phyloP scores from a whole-genome alignment of 2,888 invertebrate species.

The Mimumesa dahlbomi region DNA sequence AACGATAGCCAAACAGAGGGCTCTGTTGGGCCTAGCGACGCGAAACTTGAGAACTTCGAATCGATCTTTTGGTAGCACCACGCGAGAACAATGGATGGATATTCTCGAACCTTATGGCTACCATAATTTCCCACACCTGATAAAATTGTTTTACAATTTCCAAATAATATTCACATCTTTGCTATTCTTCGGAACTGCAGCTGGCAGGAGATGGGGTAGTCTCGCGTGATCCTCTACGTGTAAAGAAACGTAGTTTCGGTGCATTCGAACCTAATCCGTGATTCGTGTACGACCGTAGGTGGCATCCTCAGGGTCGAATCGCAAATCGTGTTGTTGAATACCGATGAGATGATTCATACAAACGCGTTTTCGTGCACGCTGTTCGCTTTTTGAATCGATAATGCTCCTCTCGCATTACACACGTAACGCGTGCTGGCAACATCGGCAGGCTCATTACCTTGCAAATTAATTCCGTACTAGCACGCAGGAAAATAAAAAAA shows the following conservation, averaged over 20 bases:
- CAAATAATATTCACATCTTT: too few species aligned
- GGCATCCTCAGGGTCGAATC: constrained; percentile 45
- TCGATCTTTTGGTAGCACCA: too few species aligned
- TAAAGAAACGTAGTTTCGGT: constrained; percentile 9
- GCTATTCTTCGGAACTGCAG: too few species aligned
- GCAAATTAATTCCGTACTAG: constrained; percentile 55
- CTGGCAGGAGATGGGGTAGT: too few species aligned
- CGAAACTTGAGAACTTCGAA: too few species aligned
- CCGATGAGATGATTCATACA: constrained; percentile 52
- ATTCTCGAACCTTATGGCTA: too few species aligned
- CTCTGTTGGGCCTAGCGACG: too few species aligned
- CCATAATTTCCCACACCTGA: too few species aligned
- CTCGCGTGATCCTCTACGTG: too few species aligned
- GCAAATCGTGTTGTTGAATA: constrained; percentile 34
- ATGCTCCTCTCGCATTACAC: constrained; percentile 34
- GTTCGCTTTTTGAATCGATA: constrained; percentile 54
- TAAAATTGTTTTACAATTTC: too few species aligned
- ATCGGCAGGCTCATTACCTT: constrained; percentile 53
- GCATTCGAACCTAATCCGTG: constrained; percentile 10
- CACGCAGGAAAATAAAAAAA: constrained; percentile 32
- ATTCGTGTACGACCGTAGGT: constrained; percentile 33
- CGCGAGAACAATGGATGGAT: too few species aligned
- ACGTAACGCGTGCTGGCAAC: constrained; percentile 50
- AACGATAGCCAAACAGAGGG: too few species aligned
- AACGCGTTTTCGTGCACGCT: constrained; percentile 46